These are phyloP conservation scores for Spheniscus mendiculus DNA, from an alignment of 2,113 vertebrate species.

Conservation along the genomic window DNA sequence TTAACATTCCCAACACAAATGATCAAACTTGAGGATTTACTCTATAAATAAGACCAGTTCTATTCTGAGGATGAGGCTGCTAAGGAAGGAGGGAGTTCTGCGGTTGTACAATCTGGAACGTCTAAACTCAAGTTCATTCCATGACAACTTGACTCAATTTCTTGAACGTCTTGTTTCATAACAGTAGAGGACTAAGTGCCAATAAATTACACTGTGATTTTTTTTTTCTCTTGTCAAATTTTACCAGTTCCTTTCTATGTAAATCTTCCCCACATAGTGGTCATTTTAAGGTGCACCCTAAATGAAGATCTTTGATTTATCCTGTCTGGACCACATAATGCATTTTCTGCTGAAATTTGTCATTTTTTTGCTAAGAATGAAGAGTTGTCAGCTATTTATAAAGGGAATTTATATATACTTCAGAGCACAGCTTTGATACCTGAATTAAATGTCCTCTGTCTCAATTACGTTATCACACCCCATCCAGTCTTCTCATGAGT, in stretches of 20 bases:
- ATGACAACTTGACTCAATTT: background rate
- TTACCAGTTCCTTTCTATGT: background rate
- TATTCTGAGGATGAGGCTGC: background rate
- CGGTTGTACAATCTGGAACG: background rate
- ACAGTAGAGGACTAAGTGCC: background rate
- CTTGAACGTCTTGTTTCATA: background rate
- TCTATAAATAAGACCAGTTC: background rate
- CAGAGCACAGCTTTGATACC: background rate
- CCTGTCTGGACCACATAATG: background rate
- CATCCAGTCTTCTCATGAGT: background rate
- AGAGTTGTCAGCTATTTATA: background rate
- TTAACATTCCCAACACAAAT: background rate
- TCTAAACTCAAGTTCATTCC: background rate
- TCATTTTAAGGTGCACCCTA: background rate
- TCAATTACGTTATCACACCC: background rate
- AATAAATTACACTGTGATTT: background rate
- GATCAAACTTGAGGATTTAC: background rate
- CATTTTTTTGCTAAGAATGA: background rate
- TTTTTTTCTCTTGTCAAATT: background rate
- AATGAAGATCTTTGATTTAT: background rate
- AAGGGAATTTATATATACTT: background rate
- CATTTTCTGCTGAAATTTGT: background rate
- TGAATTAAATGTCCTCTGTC: background rate
- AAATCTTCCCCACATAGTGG: background rate
- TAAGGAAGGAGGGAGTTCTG: background rate